Base-by-base conservation (phyloP, 2,113 vertebrate genomes). In the Syngnathus floridae region DNA sequence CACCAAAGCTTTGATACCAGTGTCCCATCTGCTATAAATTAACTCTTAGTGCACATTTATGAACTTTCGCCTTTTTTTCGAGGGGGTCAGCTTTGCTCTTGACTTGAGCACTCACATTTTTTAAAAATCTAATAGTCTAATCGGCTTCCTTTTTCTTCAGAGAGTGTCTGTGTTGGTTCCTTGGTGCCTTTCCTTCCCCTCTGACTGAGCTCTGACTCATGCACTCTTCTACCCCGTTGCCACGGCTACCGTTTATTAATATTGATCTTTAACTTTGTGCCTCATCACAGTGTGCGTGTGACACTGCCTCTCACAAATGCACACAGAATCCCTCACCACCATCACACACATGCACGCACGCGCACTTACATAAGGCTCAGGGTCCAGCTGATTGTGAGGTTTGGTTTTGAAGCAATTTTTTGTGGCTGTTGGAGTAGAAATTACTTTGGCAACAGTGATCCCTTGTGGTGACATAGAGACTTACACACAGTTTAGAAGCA, bases 211-310 rank as follows among this genome's bases (percentile, higher is more conserved):
- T 76, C 72, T 84, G 82, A 84, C 83, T 85, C 87, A 86, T 78
- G 76, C 82, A 72, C 82, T 73, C 61, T 81, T 72, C 56, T 82
- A 84, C 82, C 77, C 88, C 74, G 90, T 91, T 92, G 88, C 89
- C 87, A 91, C 79, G 89, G 88, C 85, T 90, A 91, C 91, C 87
- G 84, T 89, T 91, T 90, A 90, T 90, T 88, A 89, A 90, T 86
- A 87, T 79, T 85, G 82, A 81, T 85, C 79, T 77, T 83, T 84
- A 89, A 91, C 86, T 90, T 88, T 88, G 75, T 89, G 85, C 72
- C 65, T 82, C 73, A 62, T 80, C 78, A 22, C 72, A 58, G 4
- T 64, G 70, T 71, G 4, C 61, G 74, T 71, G 61, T 74, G 76
- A 71, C 64, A 77, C 66, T 40, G 19, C 19, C 52, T 43, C 66